Conservation (phyloP, 2,113 vertebrate genomes). For the Rhipidura dahli region DNA sequence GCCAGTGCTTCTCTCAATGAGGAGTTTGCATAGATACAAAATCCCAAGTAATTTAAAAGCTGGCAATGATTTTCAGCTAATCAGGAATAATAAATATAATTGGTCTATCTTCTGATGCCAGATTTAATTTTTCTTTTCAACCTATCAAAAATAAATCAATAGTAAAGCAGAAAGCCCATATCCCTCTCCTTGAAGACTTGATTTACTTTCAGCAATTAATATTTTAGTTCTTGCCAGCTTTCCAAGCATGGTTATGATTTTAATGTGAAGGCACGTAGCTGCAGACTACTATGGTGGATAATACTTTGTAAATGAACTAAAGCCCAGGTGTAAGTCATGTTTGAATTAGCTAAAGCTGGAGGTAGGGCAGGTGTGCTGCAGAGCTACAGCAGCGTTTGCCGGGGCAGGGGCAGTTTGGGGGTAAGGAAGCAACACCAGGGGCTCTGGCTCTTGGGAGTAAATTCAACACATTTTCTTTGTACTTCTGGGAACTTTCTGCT, state of each 20-base stretch:
- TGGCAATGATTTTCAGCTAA: not conserved
- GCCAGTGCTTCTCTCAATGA: not conserved
- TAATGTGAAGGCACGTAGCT: not conserved
- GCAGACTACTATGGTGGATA: not conserved
- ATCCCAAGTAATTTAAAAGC: not conserved
- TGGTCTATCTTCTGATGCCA: not conserved
- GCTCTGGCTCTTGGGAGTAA: not conserved
- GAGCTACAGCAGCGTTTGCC: not conserved
- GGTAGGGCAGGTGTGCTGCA: not conserved
- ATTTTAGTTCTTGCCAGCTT: not conserved
- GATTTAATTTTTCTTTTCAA: not conserved
- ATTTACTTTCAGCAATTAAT: not conserved
- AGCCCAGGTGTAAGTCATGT: not conserved
- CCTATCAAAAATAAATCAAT: not conserved
- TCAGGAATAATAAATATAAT: not conserved
- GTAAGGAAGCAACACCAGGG: not conserved
- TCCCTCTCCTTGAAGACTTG: not conserved
- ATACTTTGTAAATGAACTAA: not conserved
- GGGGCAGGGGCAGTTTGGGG: not conserved
- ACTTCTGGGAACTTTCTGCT: not conserved
- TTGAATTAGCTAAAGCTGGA: not conserved
- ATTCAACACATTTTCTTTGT: not conserved
- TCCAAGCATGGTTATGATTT: not conserved
- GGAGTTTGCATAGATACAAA: not conserved
- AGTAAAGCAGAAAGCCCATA: not conserved